phyloP scores from a whole-genome alignment of 1,140 invertebrate species.

The Elymnias hypermnestra region DNA sequence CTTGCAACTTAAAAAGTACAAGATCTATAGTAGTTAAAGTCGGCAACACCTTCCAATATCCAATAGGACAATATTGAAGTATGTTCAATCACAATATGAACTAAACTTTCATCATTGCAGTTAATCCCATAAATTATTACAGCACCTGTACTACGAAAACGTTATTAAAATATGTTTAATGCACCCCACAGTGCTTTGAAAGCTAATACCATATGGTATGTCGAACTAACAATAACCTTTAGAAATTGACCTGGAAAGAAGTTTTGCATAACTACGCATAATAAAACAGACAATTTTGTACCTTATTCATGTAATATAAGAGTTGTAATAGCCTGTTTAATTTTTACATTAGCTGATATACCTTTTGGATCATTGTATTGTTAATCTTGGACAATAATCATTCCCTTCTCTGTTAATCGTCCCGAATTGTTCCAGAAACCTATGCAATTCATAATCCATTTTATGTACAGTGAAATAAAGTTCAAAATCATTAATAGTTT shows the following conservation, averaged over 20 bases:
- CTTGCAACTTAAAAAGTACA: no score
- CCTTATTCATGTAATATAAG: conserved; percentile 4
- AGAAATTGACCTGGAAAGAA: conserved; percentile 13
- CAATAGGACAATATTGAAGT: no score
- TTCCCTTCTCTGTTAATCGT: conserved; percentile 61
- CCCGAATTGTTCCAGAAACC: conserved; percentile 30
- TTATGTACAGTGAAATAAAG: conserved; percentile 13
- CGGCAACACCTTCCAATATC: no score
- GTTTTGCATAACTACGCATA: conserved; percentile 7
- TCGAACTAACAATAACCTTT: conserved; percentile 46
- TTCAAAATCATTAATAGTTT: conserved; percentile 10
- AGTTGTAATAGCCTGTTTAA: not conserved
- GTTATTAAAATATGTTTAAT: conserved; percentile 63
- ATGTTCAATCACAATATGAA: no score
- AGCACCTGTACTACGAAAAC: conserved; percentile 39
- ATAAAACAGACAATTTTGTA: conserved; percentile 11
- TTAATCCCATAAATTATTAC: conserved; percentile 30
- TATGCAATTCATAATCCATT: conserved; percentile 20
- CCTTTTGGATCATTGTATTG: conserved; percentile 6
- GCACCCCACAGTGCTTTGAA: conserved; percentile 38
- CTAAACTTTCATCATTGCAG: no score
- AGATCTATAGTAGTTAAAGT: no score
- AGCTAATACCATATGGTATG: conserved; percentile 64
- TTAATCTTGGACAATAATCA: conserved; percentile 51
- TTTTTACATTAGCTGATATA: not conserved